A percentile compares a stretch with the other conserved stretches of the same genome.
Conservation (phyloP, 2,797 vertebrate species). For the Spinibarbus caldwelli region DNA sequence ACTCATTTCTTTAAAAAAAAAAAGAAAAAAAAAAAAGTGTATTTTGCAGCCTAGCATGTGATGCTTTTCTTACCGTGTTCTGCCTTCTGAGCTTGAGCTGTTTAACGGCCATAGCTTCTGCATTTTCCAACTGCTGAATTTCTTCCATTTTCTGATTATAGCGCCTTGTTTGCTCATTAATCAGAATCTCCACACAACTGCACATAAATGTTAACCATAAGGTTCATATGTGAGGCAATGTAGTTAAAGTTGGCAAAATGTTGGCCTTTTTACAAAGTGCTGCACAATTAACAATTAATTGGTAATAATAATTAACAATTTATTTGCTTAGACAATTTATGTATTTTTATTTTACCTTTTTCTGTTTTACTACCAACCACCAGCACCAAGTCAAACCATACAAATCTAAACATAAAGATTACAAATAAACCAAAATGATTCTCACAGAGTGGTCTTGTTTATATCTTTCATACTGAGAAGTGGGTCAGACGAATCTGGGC, state of each 20-base stretch:
- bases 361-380: background rate
- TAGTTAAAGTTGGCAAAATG: background rate
- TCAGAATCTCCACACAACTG: constrained; percentile 95
- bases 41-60: background rate
- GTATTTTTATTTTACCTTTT: background rate
- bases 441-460: constrained; percentile 93
- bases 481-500: constrained; percentile 86
- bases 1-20: background rate
- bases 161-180: constrained; percentile 89
- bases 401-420: background rate
- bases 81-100: constrained; percentile 86
- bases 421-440: background rate
- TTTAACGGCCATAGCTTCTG: constrained; percentile 86
- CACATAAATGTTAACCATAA: constrained; percentile 17
- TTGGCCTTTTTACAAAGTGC: background rate
- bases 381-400: background rate
- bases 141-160: constrained; percentile 95
- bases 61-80: constrained; percentile 76
- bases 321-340: background rate
- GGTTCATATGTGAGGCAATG: background rate
- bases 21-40: no score
- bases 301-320: background rate
- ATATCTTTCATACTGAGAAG: constrained; percentile 93
- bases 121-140: constrained; percentile 90
- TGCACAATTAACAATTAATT: background rate